Percentiles rank a stretch among this genome's conserved stretches.
Conservation (phyloP, 2,888 invertebrate species). For the Clepsis dumicolana region DNA sequence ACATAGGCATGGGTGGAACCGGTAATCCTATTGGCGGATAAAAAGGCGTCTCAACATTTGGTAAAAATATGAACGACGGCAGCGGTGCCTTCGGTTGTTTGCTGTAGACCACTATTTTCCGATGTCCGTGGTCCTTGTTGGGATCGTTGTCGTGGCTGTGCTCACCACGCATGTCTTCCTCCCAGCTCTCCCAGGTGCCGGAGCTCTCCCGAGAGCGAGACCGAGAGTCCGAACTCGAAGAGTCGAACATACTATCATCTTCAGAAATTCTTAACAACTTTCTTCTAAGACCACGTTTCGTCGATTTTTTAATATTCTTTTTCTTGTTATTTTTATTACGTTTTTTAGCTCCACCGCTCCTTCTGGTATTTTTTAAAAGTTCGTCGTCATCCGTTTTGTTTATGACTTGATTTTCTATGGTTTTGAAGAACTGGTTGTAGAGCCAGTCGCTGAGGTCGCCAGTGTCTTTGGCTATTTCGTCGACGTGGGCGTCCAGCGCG, state of each 20-base stretch:
- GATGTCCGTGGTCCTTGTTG: constrained; percentile 66
- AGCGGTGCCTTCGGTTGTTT: constrained; percentile 71
- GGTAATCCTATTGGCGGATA: constrained; percentile 76
- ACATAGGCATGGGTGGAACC: constrained; percentile 75
- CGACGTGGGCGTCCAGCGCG: constrained; percentile 58
- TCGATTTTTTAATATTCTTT: constrained; percentile 53
- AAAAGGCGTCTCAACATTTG: constrained; percentile 72
- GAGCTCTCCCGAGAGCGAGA: constrained; percentile 46
- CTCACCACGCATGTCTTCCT: constrained; percentile 39
- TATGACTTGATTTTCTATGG: constrained; percentile 77
- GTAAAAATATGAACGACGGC: constrained; percentile 78
- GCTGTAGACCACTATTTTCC: constrained; percentile 71
- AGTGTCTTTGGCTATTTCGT: constrained; percentile 66
- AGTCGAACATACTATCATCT: constrained; percentile 75
- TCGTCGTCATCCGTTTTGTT: constrained; percentile 64
- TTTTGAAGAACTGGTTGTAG: constrained; percentile 80
- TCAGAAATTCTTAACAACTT: constrained; percentile 72
- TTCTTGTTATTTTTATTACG: constrained; percentile 48
- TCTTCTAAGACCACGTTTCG: constrained; percentile 58
- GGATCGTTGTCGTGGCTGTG: background rate
- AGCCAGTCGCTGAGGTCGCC: constrained; percentile 79
- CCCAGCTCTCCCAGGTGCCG: constrained; percentile 46
- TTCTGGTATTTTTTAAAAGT: constrained; percentile 55
- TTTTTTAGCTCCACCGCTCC: constrained; percentile 54
- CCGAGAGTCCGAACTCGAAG: constrained; percentile 55